Percentiles rank a stretch among this genome's conserved stretches.
phyloP scores from a whole-genome alignment of 2,888 invertebrate genomes.

The Dorcus hopei region DNA sequence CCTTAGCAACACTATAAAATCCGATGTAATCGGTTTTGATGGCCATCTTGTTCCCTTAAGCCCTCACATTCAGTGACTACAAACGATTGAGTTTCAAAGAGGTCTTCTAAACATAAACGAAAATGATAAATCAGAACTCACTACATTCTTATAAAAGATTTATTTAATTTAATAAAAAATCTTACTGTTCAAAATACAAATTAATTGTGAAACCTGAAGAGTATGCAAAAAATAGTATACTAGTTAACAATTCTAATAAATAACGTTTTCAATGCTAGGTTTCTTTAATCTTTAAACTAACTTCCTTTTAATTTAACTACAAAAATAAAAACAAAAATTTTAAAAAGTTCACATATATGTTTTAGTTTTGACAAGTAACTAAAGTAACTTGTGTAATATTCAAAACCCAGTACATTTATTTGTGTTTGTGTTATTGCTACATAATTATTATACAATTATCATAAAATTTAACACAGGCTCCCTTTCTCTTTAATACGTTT shows the following conservation, averaged over 20 bases:
- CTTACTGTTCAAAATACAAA: background rate
- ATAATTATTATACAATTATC: too few species aligned
- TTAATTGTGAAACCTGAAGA: too few species aligned
- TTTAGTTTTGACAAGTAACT: too few species aligned
- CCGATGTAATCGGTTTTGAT: slow-evolving; percentile 31
- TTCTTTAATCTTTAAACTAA: background rate
- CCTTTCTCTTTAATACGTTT: too few species aligned
- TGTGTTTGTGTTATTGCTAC: too few species aligned
- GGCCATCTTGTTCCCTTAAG: slow-evolving; percentile 35
- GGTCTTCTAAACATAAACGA: slow-evolving; percentile 24
- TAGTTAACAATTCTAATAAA: too few species aligned
- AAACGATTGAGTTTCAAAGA: slow-evolving; percentile 35
- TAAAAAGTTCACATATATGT: too few species aligned
- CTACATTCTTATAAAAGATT: background rate
- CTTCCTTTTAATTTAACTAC: background rate
- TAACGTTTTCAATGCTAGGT: background rate
- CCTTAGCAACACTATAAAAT: slow-evolving; percentile 13
- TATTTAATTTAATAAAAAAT: background rate
- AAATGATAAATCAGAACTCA: slow-evolving; percentile 20
- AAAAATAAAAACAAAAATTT: background rate
- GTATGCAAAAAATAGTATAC: too few species aligned
- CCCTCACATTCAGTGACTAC: slow-evolving; percentile 23
- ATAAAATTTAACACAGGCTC: too few species aligned
- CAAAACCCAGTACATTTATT: too few species aligned
- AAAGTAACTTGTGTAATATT: too few species aligned